phyloP scores from a whole-genome alignment of 2,113 vertebrate species.

The Variabilichromis moorii region DNA sequence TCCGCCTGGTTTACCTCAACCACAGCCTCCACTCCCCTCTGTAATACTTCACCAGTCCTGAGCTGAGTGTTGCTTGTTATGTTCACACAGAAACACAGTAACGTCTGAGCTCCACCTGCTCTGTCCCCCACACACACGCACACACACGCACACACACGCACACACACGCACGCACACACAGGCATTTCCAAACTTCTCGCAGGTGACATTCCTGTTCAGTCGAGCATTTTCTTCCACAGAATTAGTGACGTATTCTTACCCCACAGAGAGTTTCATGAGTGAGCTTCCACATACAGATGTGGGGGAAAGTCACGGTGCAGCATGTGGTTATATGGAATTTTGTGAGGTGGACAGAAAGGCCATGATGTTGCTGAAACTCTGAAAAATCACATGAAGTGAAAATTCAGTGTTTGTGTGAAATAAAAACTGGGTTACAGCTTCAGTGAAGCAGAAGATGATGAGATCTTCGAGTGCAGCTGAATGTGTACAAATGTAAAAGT shows the following conservation, averaged over 20 bases:
- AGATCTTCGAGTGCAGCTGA: neutral
- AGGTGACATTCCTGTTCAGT: neutral
- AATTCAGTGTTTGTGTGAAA: neutral
- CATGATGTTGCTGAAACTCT: neutral
- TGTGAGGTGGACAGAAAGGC: neutral
- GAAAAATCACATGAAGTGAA: neutral
- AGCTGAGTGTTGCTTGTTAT: neutral
- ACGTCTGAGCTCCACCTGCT: neutral
- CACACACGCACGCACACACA: neutral
- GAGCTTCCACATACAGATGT: neutral
- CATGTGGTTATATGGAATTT: neutral
- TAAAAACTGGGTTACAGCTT: neutral
- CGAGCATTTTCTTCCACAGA: neutral
- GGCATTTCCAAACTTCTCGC: neutral
- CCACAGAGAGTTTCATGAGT: neutral
- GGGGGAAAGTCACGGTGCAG: neutral
- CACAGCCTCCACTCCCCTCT: neutral
- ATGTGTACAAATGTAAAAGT: neutral
- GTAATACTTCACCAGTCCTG: neutral
- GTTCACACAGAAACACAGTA: neutral
- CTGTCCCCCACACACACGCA: neutral
- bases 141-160: neutral
- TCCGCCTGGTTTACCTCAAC: conserved; percentile 11
- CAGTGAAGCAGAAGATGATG: neutral
- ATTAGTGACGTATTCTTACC: neutral